phyloP scores from a whole-genome alignment of 2,113 vertebrate species.

The Boleophthalmus pectinirostris region DNA sequence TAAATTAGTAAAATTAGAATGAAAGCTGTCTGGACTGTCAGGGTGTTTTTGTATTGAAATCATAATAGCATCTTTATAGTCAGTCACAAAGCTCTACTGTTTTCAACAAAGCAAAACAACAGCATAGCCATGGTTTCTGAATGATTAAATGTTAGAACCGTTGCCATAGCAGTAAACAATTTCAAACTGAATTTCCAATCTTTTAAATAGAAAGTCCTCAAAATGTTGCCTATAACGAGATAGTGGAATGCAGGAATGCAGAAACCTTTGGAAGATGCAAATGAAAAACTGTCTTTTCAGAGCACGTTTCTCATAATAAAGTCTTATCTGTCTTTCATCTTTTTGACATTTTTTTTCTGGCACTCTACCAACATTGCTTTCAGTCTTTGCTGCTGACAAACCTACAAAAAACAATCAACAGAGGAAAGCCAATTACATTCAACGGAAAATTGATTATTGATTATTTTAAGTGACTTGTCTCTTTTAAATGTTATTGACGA shows the following conservation, averaged over 20 bases:
- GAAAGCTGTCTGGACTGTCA: constrained; percentile 37
- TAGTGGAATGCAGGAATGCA: no score
- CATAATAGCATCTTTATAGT: constrained; percentile 9
- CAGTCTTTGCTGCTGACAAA: neutral
- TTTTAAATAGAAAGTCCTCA: no score
- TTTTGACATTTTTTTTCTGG: neutral
- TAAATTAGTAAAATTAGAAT: constrained; percentile 45
- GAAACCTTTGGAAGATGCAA: neutral
- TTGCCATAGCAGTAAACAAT: no score
- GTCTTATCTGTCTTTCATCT: neutral
- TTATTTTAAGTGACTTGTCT: neutral
- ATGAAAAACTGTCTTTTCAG: neutral
- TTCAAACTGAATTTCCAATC: no score
- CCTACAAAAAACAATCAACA: neutral
- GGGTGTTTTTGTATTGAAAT: constrained; percentile 10
- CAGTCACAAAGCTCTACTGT: neutral
- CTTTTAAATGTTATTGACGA: neutral
- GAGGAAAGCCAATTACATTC: neutral
- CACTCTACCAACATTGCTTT: neutral
- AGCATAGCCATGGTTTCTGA: neutral
- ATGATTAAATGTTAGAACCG: no score
- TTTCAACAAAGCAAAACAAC: neutral
- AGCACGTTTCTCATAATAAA: no score
- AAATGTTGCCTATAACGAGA: no score
- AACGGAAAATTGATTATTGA: neutral